A percentile compares a stretch with the other conserved stretches of the same genome.
Conservation (phyloP, 2,888 invertebrate genomes). For the Perizoma flavofasciatum region DNA sequence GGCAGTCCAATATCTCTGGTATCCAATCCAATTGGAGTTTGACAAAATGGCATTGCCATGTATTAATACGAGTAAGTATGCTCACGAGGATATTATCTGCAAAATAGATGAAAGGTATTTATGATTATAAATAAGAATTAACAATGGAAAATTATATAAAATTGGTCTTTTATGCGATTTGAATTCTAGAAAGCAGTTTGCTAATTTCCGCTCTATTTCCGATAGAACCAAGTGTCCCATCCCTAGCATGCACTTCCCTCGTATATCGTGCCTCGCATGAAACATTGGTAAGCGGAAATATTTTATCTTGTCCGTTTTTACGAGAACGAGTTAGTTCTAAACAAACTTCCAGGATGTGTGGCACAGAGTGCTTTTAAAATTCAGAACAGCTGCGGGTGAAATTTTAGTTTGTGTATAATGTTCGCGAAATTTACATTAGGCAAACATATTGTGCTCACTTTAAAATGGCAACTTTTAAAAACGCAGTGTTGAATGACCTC, state of each 20-base stretch:
- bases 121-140: too few species aligned
- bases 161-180: too few species aligned
- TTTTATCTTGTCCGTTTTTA: conserved; percentile 63
- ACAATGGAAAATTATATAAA: too few species aligned
- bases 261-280: conserved; percentile 38
- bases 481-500: too few species aligned
- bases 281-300: conserved; percentile 47
- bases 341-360: conserved; percentile 64
- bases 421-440: conserved; percentile 6
- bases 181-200: too few species aligned
- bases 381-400: conserved; percentile 56
- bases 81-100: too few species aligned
- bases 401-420: conserved; percentile 49
- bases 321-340: conserved; percentile 62
- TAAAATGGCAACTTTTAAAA: background rate
- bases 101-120: too few species aligned
- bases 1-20: too few species aligned
- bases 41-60: too few species aligned
- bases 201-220: too few species aligned
- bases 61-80: too few species aligned
- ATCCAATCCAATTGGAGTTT: too few species aligned
- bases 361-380: conserved; percentile 59
- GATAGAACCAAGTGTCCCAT: background rate
- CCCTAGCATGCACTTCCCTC: conserved; percentile 23
- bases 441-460: background rate